A percentile compares a stretch with the other conserved stretches of the same genome.
Conservation (phyloP, 2,113 vertebrate genomes). For the Heliornis fulica region DNA sequence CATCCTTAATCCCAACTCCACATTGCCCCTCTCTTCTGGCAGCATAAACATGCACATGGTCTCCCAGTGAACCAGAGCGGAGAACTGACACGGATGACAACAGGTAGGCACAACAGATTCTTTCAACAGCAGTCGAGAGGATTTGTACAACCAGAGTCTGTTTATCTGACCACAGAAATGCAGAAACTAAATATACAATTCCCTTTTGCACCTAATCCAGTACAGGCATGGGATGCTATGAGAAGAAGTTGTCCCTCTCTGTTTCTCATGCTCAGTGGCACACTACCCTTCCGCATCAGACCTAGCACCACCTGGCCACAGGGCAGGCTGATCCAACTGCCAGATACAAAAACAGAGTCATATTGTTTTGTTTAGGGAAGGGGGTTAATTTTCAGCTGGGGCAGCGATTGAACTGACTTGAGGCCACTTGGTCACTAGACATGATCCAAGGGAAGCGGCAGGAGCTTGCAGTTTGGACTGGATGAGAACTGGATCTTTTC, state of each 20-base stretch:
- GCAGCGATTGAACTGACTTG: neutral
- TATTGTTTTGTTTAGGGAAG: neutral
- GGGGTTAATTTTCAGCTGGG: neutral
- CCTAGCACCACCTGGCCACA: neutral
- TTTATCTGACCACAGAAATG: neutral
- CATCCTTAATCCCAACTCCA: neutral
- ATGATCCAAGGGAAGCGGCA: neutral
- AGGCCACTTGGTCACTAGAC: neutral
- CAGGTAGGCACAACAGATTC: neutral
- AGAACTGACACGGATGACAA: neutral
- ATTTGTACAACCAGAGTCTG: neutral
- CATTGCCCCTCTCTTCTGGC: neutral
- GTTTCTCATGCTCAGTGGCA: neutral
- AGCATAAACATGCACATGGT: neutral
- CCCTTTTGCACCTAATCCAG: neutral
- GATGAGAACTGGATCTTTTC: neutral
- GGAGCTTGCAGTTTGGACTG: neutral
- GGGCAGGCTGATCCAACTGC: neutral
- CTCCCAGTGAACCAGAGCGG: neutral
- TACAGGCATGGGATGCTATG: neutral
- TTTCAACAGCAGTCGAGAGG: neutral
- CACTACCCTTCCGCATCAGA: neutral
- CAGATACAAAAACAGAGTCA: neutral
- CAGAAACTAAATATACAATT: neutral
- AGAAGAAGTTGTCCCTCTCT: neutral